phyloP scores from a whole-genome alignment of 1,140 invertebrate species.

The Penaeus japonicus region DNA sequence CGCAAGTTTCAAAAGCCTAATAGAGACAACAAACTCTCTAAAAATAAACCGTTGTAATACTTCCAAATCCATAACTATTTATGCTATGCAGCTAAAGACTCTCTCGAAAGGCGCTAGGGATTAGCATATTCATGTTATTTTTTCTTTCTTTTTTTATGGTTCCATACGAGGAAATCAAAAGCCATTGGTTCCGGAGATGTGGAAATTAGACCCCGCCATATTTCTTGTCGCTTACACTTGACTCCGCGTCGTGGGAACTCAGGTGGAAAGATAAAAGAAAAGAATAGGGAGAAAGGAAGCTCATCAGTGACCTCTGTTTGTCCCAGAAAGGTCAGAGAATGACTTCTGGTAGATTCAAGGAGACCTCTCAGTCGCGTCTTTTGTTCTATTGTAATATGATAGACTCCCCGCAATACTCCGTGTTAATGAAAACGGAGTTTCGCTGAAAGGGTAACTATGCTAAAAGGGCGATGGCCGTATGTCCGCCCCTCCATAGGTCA shows the following conservation, averaged over 20 bases:
- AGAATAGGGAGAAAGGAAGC: conserved; percentile 30
- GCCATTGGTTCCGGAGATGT: too few relatives aligned
- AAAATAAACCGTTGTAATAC: not conserved
- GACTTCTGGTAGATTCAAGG: not conserved
- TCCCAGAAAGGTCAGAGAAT: conserved; percentile 21
- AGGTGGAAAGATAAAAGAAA: conserved; percentile 24
- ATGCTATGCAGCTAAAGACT: too few relatives aligned
- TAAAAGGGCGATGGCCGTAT: not conserved
- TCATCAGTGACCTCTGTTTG: conserved; percentile 36
- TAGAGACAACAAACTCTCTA: too few relatives aligned
- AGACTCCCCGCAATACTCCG: not conserved
- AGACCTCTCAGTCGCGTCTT: not conserved
- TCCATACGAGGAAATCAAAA: too few relatives aligned
- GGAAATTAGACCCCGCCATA: not conserved
- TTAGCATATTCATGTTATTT: too few relatives aligned
- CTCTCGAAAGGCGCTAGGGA: too few relatives aligned
- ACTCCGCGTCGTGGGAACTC: not conserved
- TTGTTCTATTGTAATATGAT: not conserved
- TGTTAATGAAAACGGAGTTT: not conserved
- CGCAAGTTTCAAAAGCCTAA: too few relatives aligned
- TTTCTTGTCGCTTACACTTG: not conserved
- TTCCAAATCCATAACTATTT: not conserved
- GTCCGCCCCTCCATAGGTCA: not conserved
- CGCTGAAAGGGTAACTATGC: not conserved
- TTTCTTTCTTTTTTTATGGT: too few relatives aligned